Base-by-base conservation (phyloP, 2,113 vertebrate species). In the Saimiri boliviensis region DNA sequence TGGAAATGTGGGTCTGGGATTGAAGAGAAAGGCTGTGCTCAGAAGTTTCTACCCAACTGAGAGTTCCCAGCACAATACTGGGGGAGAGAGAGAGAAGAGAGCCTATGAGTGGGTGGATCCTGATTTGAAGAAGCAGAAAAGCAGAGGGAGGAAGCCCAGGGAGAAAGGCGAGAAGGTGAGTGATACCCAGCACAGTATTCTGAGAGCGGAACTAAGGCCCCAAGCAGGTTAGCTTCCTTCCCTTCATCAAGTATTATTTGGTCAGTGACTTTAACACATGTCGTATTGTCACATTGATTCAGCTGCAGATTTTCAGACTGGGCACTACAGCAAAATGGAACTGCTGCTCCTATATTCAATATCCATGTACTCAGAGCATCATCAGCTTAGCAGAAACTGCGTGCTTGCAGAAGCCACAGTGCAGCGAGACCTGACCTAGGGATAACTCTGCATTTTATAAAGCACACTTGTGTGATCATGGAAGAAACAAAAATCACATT, bases 401-500 rank as follows among this genome's bases (percentile, higher is more conserved):
- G 5, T 47, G 9, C 32, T 52, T 52, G 13, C 10, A n/a, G 70
- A 74, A 88, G 70, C 42, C n/a, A 91, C 80, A 47, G 58, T 56
- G 37, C 80, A 92, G 71, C 23, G 86, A 40, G 30, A 56, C 37
- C 27, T 76, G 68, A 40, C 35, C 56, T 17, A 45, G 35, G 45
- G 87, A 71, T 25, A 94, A 93, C 93, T 93, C 66, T 37, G 4
- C 60, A 76, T 92, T 95, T 85, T 54, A 23, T 79, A 21, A 93
- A 95, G 47, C 71, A 63, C 60, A 63, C 54, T 87, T 52, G n/a
- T 77, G 25, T 95, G 90, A 86, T 68, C 73, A 73, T 37, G 47
- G 89, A 96, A 27, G 91, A 32, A 93, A 95, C 87, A 85, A 90
- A 93, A 95, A 79, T 97, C 54, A 73, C 77, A 94, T 96, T 91